Evolutionary conservation across 2,797 vertebrate species (phyloP).

Genomic region (Sebastes jordani): DNA sequence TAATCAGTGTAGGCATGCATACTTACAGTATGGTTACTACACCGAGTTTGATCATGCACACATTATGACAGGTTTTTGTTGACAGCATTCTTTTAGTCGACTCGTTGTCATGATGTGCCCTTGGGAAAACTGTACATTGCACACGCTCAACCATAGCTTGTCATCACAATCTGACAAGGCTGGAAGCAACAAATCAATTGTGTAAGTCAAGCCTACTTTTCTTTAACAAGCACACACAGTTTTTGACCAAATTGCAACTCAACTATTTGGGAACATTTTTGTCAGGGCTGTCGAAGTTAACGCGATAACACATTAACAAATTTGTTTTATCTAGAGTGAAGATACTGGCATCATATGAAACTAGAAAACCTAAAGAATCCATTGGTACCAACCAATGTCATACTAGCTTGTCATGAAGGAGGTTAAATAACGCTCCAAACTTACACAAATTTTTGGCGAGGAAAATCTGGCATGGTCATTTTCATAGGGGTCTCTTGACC

Average conservation of each 20-base stretch:
- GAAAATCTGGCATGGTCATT: too few relatives aligned
- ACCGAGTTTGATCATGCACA: not conserved
- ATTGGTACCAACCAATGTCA: too few relatives aligned
- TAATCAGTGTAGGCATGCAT: not conserved
- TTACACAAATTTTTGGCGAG: too few relatives aligned
- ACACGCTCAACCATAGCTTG: not conserved
- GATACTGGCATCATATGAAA: too few relatives aligned
- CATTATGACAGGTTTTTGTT: not conserved
- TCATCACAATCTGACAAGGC: not conserved
- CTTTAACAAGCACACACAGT: not conserved
- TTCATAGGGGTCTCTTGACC: too few relatives aligned
- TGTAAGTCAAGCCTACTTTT: not conserved
- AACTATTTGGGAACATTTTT: not conserved
- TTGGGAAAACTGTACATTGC: not conserved
- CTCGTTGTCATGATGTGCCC: not conserved
- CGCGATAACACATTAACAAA: too few relatives aligned
- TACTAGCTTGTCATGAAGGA: too few relatives aligned
- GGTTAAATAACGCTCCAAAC: too few relatives aligned
- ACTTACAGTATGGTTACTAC: not conserved
- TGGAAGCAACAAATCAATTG: not conserved
- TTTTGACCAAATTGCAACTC: not conserved
- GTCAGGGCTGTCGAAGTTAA: too few relatives aligned
- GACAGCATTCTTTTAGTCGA: slow-evolving; percentile 1
- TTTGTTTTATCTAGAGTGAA: too few relatives aligned
- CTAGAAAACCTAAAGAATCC: too few relatives aligned